Percentiles rank a stretch among this genome's conserved stretches.
These are phyloP conservation scores for Hemicordylus capensis DNA, from an alignment of 2,113 vertebrate genomes.

Conservation along the genomic window DNA sequence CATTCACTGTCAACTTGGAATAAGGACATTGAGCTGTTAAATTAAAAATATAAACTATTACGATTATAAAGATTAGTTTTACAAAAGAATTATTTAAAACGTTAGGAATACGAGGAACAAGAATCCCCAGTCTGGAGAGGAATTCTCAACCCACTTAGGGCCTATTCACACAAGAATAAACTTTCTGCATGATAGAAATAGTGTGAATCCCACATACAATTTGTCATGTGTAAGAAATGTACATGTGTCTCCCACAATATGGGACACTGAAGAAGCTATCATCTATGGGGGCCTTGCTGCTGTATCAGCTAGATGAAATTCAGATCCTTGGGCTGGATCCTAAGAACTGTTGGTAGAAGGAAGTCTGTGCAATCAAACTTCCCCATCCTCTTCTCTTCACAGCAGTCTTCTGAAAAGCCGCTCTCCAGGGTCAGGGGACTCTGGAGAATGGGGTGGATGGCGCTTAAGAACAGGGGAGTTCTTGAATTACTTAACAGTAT, in stretches of 20 bases:
- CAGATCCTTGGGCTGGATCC: background rate
- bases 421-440: too few species aligned
- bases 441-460: background rate
- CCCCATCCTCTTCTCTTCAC: too few species aligned
- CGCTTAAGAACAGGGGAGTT: background rate
- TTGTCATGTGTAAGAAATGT: background rate
- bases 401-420: too few species aligned
- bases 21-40: too few species aligned
- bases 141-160: background rate
- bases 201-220: background rate
- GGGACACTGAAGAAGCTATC: background rate
- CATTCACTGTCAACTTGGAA: too few species aligned
- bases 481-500: slow-evolving; percentile 12
- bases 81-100: background rate
- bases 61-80: background rate
- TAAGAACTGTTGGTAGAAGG: too few species aligned
- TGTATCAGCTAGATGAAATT: background rate
- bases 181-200: background rate
- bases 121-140: background rate
- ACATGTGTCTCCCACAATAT: background rate
- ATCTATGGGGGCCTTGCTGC: background rate
- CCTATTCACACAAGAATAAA: background rate
- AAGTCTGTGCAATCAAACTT: too few species aligned
- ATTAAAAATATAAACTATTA: rapidly evolving
- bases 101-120: background rate